Base-by-base conservation (phyloP, 2,888 invertebrate genomes). In the Nesidiocoris tenuis region DNA sequence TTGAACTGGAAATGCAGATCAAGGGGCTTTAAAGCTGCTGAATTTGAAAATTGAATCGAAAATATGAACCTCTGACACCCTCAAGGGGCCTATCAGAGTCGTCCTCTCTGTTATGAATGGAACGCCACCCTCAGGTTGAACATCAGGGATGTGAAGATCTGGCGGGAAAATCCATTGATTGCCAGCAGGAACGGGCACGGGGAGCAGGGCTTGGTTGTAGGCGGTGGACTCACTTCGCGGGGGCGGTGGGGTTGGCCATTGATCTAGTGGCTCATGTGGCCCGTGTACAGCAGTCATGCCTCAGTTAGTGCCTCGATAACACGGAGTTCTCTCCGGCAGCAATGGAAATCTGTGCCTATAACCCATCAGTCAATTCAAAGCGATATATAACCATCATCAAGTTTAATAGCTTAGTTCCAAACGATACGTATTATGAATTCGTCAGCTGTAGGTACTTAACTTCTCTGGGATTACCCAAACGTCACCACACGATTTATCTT, bases 301-400 rank as follows among this genome's bases (percentile, higher is more conserved):
- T 72, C 72, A 16, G 71, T 71, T 68, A 72, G 72, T 72, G 72
- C 72, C 72, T 72, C 72, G 72, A 72, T 72, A 72, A 72, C 72
- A 16, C 72, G 61, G 61, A 72, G 61, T 61, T 61, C 61, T 17
- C 72, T 63, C 72, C 72, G 61, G 39, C 72, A n/a, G 72, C 72
- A 72, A 72, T 72, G 72, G 61, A 61, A 72, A 55, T 17, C 57
- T 72, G 72, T 72, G 72, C 72, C 72, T 72, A 72, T 70, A 59
- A 59, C 65, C 16, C 55, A 59, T 57, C 59, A 59, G 72, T 72
- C 72, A 72, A 72, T 72, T 72, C 54, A 63, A 59, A 72, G 39
- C 61, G 63, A 23, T 54, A 24, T 12, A 61, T 23, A 12, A 61
- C 16, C 23, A 59, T 59, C n/a, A 5, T 9, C 3, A 18, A 18